Base-by-base conservation (phyloP, 1,140 invertebrate species). In the Drosophila sulfurigaster region DNA sequence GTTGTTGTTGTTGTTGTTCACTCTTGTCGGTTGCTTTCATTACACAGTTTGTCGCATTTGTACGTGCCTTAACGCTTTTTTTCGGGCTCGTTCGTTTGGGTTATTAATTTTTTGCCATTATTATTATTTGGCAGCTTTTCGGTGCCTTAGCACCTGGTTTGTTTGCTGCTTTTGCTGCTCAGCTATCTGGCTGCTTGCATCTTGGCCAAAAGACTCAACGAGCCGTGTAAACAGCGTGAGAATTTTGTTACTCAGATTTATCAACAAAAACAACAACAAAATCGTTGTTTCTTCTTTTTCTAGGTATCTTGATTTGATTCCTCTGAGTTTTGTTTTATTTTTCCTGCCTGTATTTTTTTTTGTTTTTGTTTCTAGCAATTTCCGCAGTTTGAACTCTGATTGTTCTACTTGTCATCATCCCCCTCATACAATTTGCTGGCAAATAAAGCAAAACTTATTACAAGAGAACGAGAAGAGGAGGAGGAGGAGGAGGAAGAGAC, bases 161-260 rank as follows among this genome's bases (percentile, higher is more conserved):
- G 46, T 43, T 60, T 35, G 71, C 63, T 78, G 80, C 38, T 58
- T 30, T 32, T 5, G n/a, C 41, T 43, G 41, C 11, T 5, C 11
- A 43, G 41, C 75, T 81, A 87, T 82, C 82, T 75, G 32, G 30
- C 30, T 48, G 67, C 71, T 43, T 65, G 82, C 59, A 85, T 85
- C 82, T 25, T 80, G 49, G 45, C 51, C 41, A 15, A 38, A 58
- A 64, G 41, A 67, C 67, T 64, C 83, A 87, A 80, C 83, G 83
- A 88, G 83, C 79, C 83, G 83, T 89, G 86, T 79, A 88, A 88
- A 88, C 59, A 89, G 78, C 85, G 85, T 88, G 85, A 81, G 85
- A 88, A 88, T 85, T 70, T 81, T 79, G 81, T 73, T 83, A 67
- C 10, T 38, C 69, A 88, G 85, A 88, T 88, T 41, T 85, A 88